Percentiles rank a stretch among this genome's conserved stretches.
Conservation (phyloP, 2,797 vertebrate genomes). For the Bufotes viridis region DNA sequence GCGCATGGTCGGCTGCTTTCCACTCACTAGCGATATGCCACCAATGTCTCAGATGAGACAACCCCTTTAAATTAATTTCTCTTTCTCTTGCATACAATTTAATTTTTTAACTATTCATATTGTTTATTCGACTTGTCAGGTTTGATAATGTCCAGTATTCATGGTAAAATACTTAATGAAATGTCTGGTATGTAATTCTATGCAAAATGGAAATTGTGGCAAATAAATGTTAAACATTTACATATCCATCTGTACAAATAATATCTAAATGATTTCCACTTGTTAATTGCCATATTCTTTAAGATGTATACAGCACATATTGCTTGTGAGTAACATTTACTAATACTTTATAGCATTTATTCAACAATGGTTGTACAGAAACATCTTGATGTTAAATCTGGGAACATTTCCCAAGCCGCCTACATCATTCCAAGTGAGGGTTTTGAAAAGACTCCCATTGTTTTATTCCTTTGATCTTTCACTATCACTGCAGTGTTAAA, state of each 20-base stretch:
- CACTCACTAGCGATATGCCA: no score
- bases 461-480: slow-evolving; percentile 60
- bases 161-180: no score
- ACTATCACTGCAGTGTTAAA: slow-evolving; percentile 60
- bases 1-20: no score
- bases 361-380: slow-evolving; percentile 30
- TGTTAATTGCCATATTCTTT: neutral
- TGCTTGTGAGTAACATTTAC: slow-evolving; percentile 39
- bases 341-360: slow-evolving; percentile 50
- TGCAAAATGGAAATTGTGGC: neutral
- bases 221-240: neutral
- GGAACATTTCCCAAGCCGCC: slow-evolving; percentile 58
- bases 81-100: no score
- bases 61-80: no score
- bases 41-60: no score
- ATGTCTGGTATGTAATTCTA: no score
- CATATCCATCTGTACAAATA: neutral
- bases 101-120: no score
- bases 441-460: slow-evolving; percentile 58
- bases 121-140: no score
- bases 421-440: slow-evolving; percentile 54
- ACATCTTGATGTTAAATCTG: slow-evolving; percentile 51
- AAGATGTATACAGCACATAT: slow-evolving; percentile 29
- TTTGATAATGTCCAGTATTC: no score
- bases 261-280: neutral